These are phyloP conservation scores for Caenorhabditis sp. DNA, from an alignment of 2,888 invertebrate species.

Conservation along the genomic window DNA sequence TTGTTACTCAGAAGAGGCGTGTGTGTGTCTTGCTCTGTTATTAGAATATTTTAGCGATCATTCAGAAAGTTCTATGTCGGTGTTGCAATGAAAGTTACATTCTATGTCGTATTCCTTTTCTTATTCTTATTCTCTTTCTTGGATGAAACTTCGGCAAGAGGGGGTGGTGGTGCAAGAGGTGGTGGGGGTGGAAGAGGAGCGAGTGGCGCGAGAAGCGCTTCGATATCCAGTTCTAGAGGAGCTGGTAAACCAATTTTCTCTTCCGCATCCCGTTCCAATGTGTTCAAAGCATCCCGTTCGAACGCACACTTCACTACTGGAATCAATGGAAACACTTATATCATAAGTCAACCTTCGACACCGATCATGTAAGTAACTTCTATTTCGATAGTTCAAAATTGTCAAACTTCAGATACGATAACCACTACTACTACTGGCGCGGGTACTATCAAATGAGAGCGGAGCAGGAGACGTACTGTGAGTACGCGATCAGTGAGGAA, in stretches of 20 bases:
- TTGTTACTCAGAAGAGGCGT: no score
- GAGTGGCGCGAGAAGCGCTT: constrained; percentile 41
- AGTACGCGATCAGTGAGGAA: constrained; percentile 39
- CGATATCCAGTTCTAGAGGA: constrained; percentile 15
- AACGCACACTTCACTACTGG: constrained; percentile 20
- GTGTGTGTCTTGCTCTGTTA: no score
- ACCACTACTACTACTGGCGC: constrained; percentile 43
- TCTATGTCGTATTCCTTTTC: no score
- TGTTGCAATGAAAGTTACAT: no score
- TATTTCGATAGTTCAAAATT: neutral
- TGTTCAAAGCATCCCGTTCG: constrained; percentile 26
- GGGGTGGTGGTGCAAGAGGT: constrained; percentile 38
- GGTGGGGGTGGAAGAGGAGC: constrained; percentile 34
- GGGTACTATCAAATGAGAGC: constrained; percentile 28
- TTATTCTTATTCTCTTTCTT: no score
- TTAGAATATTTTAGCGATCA: no score
- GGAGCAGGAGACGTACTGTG: constrained; percentile 27
- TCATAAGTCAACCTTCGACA: constrained; percentile 28
- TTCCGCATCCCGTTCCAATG: constrained; percentile 29
- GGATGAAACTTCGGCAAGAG: no score
- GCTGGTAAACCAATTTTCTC: constrained; percentile 34
- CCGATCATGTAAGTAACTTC: constrained; percentile 26
- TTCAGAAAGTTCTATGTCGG: no score
- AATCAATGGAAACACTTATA: constrained; percentile 1
- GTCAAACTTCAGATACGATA: constrained; percentile 19